Evolutionary conservation across 1,140 invertebrate genomes (phyloP).

Genomic region (Macrobrachium nipponense): DNA sequence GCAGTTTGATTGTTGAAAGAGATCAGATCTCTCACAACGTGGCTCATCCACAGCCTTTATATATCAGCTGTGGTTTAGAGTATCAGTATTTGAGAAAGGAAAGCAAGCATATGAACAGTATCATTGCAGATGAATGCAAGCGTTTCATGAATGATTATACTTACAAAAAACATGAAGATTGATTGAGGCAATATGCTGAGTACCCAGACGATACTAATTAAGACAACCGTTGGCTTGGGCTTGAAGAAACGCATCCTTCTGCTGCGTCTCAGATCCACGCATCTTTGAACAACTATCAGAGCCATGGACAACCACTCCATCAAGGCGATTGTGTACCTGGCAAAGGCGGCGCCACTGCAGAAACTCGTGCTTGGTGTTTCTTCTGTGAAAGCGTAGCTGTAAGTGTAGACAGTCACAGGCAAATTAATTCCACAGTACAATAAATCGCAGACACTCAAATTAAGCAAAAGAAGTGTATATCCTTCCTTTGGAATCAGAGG

Average conservation of each 20-base stretch:
- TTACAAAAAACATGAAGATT: neutral
- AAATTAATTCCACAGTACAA: slow-evolving; percentile 41
- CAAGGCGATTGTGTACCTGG: slow-evolving; percentile 40
- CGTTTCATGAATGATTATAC: neutral
- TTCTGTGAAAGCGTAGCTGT: slow-evolving; percentile 22
- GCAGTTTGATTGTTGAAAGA: no score
- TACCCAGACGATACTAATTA: slow-evolving; percentile 11
- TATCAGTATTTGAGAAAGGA: no score
- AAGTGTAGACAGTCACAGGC: slow-evolving; percentile 24
- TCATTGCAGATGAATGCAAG: neutral
- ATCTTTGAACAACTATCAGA: slow-evolving; percentile 29
- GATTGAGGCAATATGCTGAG: neutral
- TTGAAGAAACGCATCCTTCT: slow-evolving; percentile 4
- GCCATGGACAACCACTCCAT: slow-evolving; percentile 45
- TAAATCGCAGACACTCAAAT: slow-evolving; percentile 44
- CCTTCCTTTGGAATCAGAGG: neutral
- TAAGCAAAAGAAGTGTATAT: slow-evolving; percentile 30
- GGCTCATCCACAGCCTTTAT: no score
- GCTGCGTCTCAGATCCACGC: slow-evolving; percentile 28
- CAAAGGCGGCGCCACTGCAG: slow-evolving; percentile 8
- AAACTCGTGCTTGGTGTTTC: neutral
- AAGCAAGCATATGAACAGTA: no score
- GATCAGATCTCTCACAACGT: no score
- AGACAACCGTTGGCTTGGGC: neutral
- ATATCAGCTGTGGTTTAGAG: no score